Base-by-base conservation (phyloP, 1,140 invertebrate genomes). In the Drosophila takahashii region DNA sequence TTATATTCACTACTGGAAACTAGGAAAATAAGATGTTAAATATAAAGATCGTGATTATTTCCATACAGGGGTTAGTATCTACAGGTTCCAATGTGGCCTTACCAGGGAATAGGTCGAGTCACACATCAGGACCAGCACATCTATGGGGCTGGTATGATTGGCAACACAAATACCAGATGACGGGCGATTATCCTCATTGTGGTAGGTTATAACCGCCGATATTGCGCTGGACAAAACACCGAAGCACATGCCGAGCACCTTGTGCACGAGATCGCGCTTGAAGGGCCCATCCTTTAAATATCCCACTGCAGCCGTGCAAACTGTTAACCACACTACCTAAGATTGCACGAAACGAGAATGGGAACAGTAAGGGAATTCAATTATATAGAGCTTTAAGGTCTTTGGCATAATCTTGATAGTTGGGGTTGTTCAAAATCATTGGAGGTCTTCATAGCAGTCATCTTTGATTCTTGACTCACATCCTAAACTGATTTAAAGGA, bases 71-170 rank as follows among this genome's bases (percentile, higher is more conserved):
- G 41, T 75, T 37, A 52, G 53, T 66, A 34, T 45, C 18, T 16
- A 37, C 39, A 47, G 66, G 69, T 73, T 58, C 41, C 41, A 52
- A 34, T 44, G 45, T 58, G 56, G 57, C 81, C 95, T 93, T 95
- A 99, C 98, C 97, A 99, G 94, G 41, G 98, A 98, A 93, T 99
- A 99, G 87, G 97, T 97, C 92, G 98, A 98, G 93, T 99, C 98
- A 93, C 97, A 98, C 94, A 98, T 98, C 44, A 99, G 94, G 70
- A 99, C 96, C 60, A 99, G 94, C 42, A 98, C 98, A 93, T 99
- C 99, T 74, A 99, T 98, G 1, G 99, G 99, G 61, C 98, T 99
- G 0, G 99, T 99, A 93, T 99, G 99, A 94, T 99, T 99, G 50
- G 99, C 99, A 16, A 99, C 99, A 93, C 98, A 99, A 84, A 99